Conservation (phyloP, 2,888 invertebrate genomes). For the Drosophila leonis region DNA sequence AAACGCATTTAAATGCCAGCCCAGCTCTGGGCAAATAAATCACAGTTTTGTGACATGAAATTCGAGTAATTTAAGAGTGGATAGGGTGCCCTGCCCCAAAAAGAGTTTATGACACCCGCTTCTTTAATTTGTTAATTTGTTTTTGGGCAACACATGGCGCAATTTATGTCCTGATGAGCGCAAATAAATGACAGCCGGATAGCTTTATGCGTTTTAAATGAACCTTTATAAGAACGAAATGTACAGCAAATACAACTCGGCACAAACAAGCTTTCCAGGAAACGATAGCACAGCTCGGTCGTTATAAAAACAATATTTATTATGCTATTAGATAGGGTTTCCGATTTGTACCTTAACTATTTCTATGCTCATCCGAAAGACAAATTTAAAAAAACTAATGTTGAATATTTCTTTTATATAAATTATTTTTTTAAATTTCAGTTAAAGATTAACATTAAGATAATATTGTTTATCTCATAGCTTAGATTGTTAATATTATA, state of each 20-base stretch:
- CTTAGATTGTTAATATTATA: no score
- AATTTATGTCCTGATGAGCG: slow-evolving; percentile 62
- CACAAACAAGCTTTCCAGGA: slow-evolving; percentile 60
- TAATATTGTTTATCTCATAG: no score
- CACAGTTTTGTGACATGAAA: slow-evolving; percentile 77
- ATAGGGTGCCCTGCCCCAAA: slow-evolving; percentile 7
- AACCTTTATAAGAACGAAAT: slow-evolving; percentile 25
- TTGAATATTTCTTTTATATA: not conserved
- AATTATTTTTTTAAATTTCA: not conserved
- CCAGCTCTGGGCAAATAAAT: slow-evolving; percentile 64
- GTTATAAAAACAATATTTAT: slow-evolving; percentile 35
- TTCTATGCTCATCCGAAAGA: not conserved
- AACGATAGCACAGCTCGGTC: slow-evolving; percentile 36
- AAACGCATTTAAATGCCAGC: slow-evolving; percentile 76
- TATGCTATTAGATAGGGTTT: slow-evolving; percentile 12
- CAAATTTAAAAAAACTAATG: not conserved
- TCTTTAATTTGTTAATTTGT: slow-evolving; percentile 80
- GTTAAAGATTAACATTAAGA: not conserved
- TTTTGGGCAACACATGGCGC: slow-evolving; percentile 71
- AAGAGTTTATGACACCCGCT: slow-evolving; percentile 77
- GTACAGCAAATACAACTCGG: slow-evolving; percentile 5
- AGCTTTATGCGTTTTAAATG: slow-evolving; percentile 67
- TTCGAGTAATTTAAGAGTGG: slow-evolving; percentile 68
- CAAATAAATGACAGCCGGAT: slow-evolving; percentile 54
- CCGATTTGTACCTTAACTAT: not conserved